Base-by-base conservation (phyloP, 2,888 invertebrate species). In the Pandemis heparana region DNA sequence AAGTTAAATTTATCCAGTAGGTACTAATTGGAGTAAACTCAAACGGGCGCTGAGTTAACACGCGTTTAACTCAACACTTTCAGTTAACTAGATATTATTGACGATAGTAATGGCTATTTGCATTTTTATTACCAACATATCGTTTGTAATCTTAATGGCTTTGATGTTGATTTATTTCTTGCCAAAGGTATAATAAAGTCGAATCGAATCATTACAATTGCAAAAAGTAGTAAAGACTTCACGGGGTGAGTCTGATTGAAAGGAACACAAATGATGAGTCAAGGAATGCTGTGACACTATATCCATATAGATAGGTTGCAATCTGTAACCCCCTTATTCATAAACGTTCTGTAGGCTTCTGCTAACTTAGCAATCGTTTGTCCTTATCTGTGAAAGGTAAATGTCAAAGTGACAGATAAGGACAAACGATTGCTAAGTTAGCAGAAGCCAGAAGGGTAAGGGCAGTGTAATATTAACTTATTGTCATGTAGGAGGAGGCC, bases 71-170 rank as follows among this genome's bases (percentile, higher is more conserved):
- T 71, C 39, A 39, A 70, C 32, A 60, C 60, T 39, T 39, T 38
- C 56, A 38, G 70, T 48, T 71, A 71, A 71, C 59, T 70, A 71
- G 59, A 39, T 71, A 60, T 56, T 62, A 70, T 60, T 65, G 60
- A 56, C 16, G 32, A n/a, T 64, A 41, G 18, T 71, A 71, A 71
- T 65, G 23, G 48, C 0, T 71, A 65, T 71, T 71, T 71, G 60
- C 60, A 71, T 46, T 18, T 10, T 59, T 64, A 63, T 64, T 48
- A 53, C 23, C 38, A 23, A 39, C 62, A 48, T 62, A 16, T 16
- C 38, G 38, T 41, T 62, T 62, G 38, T 18, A 9, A 39, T 18
- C 41, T 12, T 41, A 41, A 41, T 62, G 32, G 38, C 16, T 61
- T 39, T n/a, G 8, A 18, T 53, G 53, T 53, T 53, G 56, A 56